Base-by-base conservation (phyloP, 2,888 invertebrate species). In the Cyrtodaria siliqua region DNA sequence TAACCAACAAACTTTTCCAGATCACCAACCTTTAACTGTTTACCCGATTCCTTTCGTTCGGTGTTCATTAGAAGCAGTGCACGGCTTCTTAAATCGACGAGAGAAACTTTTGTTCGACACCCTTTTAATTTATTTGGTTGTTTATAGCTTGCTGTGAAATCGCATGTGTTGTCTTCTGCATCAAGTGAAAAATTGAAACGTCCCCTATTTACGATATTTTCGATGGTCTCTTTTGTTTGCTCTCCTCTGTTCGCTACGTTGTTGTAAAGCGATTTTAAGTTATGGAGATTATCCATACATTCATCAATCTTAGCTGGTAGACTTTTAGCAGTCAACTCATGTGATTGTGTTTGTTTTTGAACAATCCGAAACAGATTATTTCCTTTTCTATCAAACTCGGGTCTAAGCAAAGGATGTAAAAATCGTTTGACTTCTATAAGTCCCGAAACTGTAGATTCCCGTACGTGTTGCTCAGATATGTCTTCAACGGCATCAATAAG, bases 191-290 rank as follows among this genome's bases (percentile, higher is more conserved):
- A 81, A 23, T 18, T 6, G 47, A 84, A 84, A 6, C 66, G 67
- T 9, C 84, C 86, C 3, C 53, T 67, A 4, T 47, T n/a, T n/a
- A n/a, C n/a, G n/a, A n/a, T n/a, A n/a, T n/a, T n/a, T n/a, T n/a
- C n/a, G n/a, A n/a, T n/a, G n/a, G n/a, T n/a, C n/a, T n/a, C n/a
- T n/a, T n/a, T n/a, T n/a, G n/a, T n/a, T n/a, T n/a, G n/a, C n/a
- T n/a, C n/a, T n/a, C n/a, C n/a, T n/a, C n/a, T n/a, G n/a, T n/a
- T n/a, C n/a, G n/a, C n/a, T n/a, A n/a, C 84, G 77, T 81, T 81
- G 20, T 80, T 75, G 56, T 84, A 86, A n/a, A 86, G 53, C 0
- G 84, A 75, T 47, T 76, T 84, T 20, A 86, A 56, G 42, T 80
- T 81, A 47, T 86, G 84, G 0, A 84, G 26, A 66, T 83, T 79